Evolutionary conservation across 2,113 vertebrate species (phyloP).

Genomic region (Pygoscelis antarcticus): DNA sequence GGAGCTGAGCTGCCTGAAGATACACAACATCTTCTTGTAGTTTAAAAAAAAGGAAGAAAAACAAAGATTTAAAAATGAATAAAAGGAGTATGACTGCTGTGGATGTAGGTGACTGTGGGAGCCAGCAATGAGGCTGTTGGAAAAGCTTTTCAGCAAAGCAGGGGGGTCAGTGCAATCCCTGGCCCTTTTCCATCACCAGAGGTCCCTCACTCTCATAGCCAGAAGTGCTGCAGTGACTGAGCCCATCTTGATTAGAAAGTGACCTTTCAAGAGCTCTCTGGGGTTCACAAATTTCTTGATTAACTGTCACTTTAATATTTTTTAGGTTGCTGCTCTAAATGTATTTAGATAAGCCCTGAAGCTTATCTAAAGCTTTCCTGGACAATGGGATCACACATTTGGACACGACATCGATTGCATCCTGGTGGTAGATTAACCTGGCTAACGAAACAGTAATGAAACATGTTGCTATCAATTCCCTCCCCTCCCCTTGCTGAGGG

Average conservation of each 20-base stretch:
- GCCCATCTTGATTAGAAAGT: neutral
- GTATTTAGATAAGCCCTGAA: neutral
- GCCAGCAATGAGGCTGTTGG: neutral
- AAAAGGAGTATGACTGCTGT: neutral
- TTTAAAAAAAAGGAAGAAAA: neutral
- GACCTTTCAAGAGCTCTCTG: neutral
- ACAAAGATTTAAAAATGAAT: neutral
- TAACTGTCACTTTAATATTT: neutral
- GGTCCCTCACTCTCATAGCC: accelerated
- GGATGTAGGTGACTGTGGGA: neutral
- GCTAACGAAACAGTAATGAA: neutral
- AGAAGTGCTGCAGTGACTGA: neutral
- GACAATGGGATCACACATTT: neutral
- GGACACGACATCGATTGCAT: accelerated
- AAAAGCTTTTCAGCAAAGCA: neutral
- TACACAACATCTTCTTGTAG: no score
- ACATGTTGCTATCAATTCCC: neutral
- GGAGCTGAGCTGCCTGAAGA: neutral
- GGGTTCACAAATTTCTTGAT: neutral
- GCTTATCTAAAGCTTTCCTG: neutral
- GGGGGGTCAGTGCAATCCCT: neutral
- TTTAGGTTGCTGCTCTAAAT: neutral
- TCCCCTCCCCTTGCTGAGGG: neutral
- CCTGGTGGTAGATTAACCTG: neutral
- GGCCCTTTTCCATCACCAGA: neutral